These are phyloP conservation scores for Halcyon leucocephala DNA, from an alignment of 2,797 vertebrate species.

Conservation along the genomic window DNA sequence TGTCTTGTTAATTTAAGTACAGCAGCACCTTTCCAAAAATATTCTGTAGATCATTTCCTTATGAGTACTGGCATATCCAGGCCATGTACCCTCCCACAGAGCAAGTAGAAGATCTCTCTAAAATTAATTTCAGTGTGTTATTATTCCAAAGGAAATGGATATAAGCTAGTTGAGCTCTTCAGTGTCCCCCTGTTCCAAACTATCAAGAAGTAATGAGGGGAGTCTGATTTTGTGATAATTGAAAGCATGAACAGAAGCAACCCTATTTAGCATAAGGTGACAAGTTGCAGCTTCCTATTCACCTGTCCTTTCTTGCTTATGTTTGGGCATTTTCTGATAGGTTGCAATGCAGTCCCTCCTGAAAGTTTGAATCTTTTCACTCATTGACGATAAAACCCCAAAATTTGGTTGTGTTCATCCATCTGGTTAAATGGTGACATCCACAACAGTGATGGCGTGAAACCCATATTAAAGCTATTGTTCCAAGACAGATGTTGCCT, in stretches of 20 bases:
- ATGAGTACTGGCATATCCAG: constrained; percentile 53
- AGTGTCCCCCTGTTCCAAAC: neutral
- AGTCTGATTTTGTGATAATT: neutral
- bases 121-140: constrained; percentile 56
- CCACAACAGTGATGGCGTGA: neutral
- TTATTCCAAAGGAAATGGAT: constrained; percentile 52
- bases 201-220: neutral
- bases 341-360: neutral
- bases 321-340: neutral
- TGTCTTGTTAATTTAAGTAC: constrained; percentile 24
- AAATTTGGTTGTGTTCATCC: neutral
- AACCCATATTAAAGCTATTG: constrained; percentile 19
- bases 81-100: constrained; percentile 25
- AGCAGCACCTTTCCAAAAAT: constrained; percentile 42
- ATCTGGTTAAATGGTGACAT: neutral
- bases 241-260: neutral
- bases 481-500: constrained; percentile 14
- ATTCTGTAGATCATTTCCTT: constrained; percentile 13
- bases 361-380: neutral
- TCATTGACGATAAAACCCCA: neutral
- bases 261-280: neutral
- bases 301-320: neutral
- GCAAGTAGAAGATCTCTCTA: constrained; percentile 44
- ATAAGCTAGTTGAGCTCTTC: constrained; percentile 8
- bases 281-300: neutral